A percentile compares a stretch with the other conserved stretches of the same genome.
Evolutionary conservation across 2,888 invertebrate genomes (phyloP).

Genomic region (Fissipunctia ypsillon): DNA sequence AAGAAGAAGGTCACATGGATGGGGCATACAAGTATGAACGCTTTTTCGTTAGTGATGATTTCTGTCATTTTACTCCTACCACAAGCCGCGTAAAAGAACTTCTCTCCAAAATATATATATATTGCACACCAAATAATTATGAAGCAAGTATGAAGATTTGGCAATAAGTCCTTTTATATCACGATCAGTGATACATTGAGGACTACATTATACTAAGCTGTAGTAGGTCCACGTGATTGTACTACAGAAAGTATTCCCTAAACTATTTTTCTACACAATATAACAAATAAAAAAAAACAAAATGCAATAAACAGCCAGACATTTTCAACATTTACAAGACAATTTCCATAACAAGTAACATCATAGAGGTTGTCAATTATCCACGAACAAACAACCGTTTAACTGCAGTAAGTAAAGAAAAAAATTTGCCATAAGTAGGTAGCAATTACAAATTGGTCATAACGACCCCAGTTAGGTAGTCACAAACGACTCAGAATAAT

Average conservation of each 20-base stretch:
- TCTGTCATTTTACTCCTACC: too few species aligned
- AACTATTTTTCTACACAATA: not conserved
- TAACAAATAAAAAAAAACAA: not conserved
- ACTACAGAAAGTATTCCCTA: not conserved
- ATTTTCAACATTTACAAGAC: constrained; percentile 13
- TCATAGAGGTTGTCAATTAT: constrained; percentile 56
- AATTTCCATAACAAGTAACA: constrained; percentile 36
- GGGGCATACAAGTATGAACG: too few species aligned
- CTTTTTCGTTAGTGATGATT: too few species aligned
- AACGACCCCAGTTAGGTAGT: constrained; percentile 85
- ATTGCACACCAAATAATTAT: not conserved
- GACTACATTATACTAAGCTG: not conserved
- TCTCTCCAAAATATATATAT: too few species aligned
- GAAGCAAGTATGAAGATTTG: not conserved
- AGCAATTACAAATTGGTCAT: constrained; percentile 87
- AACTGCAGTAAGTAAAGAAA: constrained; percentile 72
- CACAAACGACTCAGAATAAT: constrained; percentile 88
- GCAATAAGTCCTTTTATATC: not conserved
- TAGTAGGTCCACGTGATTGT: not conserved
- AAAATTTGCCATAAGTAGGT: constrained; percentile 81
- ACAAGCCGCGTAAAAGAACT: too few species aligned
- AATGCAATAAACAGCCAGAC: not conserved
- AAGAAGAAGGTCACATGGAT: too few species aligned
- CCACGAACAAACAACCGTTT: constrained; percentile 70
- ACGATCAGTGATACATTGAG: too few species aligned